A percentile compares a stretch with the other conserved stretches of the same genome.
Evolutionary conservation across 2,797 vertebrate species (phyloP).

Genomic region (Chiroxiphia lanceolata): DNA sequence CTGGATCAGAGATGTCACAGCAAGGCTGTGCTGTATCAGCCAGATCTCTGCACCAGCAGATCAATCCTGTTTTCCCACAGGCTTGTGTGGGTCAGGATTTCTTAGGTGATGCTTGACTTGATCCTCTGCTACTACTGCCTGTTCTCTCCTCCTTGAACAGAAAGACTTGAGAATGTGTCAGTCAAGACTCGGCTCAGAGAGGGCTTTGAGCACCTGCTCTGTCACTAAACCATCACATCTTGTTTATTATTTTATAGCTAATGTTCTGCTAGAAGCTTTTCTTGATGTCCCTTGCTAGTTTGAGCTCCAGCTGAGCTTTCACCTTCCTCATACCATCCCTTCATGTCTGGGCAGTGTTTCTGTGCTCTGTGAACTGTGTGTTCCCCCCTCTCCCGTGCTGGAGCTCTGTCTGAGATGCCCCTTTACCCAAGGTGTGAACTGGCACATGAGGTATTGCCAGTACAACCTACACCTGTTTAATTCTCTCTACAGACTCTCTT

Average conservation of each 20-base stretch:
- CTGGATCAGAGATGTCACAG: background rate
- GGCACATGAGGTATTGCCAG: background rate
- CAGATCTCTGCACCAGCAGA: background rate
- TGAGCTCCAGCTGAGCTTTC: background rate
- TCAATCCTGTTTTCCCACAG: background rate
- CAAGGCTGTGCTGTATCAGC: rapidly evolving
- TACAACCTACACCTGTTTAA: background rate
- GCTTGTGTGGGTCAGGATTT: background rate
- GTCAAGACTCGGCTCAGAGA: background rate
- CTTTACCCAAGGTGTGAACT: background rate
- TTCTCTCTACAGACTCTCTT: background rate
- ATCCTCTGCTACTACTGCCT: background rate
- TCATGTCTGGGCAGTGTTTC: background rate
- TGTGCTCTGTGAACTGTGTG: background rate
- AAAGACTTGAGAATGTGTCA: background rate
- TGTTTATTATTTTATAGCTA: background rate
- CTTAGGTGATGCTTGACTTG: background rate
- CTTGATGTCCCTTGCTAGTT: background rate
- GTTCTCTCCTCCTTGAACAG: background rate
- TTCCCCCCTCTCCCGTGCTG: background rate
- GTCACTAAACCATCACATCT: background rate
- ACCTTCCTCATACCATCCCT: background rate
- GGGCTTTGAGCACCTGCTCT: background rate
- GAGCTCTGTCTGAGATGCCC: background rate
- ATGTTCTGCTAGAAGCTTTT: background rate